phyloP scores from a whole-genome alignment of 2,888 invertebrate species.

The Incurvaria masculella region DNA sequence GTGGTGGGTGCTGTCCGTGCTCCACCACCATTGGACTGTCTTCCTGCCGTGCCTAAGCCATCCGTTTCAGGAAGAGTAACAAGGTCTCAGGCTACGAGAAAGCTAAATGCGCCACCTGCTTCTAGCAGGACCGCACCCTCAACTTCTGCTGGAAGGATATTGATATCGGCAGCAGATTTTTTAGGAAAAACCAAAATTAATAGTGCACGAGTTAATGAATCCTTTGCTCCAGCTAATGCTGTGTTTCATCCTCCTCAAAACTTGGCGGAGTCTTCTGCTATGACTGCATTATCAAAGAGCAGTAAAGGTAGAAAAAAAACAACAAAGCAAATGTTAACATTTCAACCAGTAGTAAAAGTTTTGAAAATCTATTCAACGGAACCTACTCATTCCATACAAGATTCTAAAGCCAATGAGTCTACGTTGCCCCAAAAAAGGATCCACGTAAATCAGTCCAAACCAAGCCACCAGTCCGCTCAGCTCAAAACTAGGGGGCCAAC shows the following conservation, averaged over 20 bases:
- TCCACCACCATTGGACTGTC: constrained; percentile 28
- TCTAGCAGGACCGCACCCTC: background rate
- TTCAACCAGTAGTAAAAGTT: too few relatives aligned
- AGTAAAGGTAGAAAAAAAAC: too few relatives aligned
- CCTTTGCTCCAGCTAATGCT: constrained; percentile 55
- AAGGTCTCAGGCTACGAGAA: constrained; percentile 29
- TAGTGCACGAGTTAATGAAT: constrained; percentile 16
- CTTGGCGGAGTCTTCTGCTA: too few relatives aligned
- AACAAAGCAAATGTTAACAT: too few relatives aligned
- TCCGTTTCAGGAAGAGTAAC: constrained; percentile 38
- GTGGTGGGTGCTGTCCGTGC: constrained; percentile 25
- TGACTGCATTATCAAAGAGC: too few relatives aligned
- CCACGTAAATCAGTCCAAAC: too few relatives aligned
- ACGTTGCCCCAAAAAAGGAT: too few relatives aligned
- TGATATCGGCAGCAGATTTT: background rate
- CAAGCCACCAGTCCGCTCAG: too few relatives aligned
- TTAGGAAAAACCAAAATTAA: constrained; percentile 1
- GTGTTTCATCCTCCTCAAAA: constrained; percentile 49
- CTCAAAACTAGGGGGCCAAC: too few relatives aligned
- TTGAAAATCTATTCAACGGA: too few relatives aligned
- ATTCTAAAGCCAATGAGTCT: too few relatives aligned
- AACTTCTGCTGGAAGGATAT: background rate
- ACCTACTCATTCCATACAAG: too few relatives aligned
- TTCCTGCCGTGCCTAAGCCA: constrained; percentile 30
- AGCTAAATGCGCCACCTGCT: background rate